Conservation (phyloP, 1,140 invertebrate genomes). For the Heliconius hewitsoni region DNA sequence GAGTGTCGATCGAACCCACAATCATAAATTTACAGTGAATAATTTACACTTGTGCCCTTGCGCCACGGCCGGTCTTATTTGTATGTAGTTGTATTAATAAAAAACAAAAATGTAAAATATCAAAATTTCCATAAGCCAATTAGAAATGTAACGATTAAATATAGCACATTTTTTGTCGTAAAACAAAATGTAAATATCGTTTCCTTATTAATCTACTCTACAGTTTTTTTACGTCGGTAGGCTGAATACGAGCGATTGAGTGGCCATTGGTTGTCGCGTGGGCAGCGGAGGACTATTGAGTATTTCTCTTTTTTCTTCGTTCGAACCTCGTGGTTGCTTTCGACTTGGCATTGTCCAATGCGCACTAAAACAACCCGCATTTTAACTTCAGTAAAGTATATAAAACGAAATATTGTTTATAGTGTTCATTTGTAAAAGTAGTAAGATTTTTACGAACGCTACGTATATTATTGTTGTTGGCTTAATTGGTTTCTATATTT, state of each 20-base stretch:
- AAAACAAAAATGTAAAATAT: neutral
- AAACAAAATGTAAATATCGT: neutral
- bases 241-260: constrained; percentile 73
- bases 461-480: constrained; percentile 30
- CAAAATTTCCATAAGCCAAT: neutral
- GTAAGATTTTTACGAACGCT: constrained; percentile 56
- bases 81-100: neutral
- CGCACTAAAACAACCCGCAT: constrained; percentile 68
- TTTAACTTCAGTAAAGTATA: constrained; percentile 57
- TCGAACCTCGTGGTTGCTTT: constrained; percentile 43
- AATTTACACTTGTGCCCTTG: too few species aligned
- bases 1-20: too few species aligned
- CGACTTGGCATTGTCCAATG: constrained; percentile 51
- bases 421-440: constrained; percentile 28
- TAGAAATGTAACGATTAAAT: neutral
- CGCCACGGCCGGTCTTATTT: too few species aligned
- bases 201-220: constrained; percentile 45
- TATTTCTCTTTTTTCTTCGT: constrained; percentile 68
- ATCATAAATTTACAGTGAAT: too few species aligned
- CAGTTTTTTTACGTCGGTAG: constrained; percentile 50
- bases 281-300: constrained; percentile 76
- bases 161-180: neutral
- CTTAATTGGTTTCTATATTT: neutral
- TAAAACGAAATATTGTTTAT: constrained; percentile 1
- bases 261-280: constrained; percentile 78